Conservation (phyloP, 2,113 vertebrate species). For the Dinomys branickii region DNA sequence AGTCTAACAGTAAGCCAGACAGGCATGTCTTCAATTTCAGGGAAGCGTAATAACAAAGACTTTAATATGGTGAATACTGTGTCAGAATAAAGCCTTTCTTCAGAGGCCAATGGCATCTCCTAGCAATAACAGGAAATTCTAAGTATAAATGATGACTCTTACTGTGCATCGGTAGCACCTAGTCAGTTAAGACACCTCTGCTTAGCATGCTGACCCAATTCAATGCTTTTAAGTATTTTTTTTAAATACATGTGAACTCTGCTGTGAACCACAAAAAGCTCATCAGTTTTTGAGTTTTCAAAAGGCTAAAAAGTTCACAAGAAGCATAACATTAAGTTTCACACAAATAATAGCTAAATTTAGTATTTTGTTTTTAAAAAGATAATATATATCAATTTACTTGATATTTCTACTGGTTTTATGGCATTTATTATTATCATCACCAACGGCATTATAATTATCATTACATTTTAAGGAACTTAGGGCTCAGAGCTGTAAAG, state of each 20-base stretch:
- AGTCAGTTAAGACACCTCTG: not conserved
- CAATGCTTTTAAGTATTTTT: not conserved
- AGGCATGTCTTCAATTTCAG: not conserved
- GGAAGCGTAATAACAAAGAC: not conserved
- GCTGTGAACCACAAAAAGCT: conserved; percentile 1
- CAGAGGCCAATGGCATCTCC: not conserved
- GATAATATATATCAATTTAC: not conserved
- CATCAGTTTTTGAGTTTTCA: conserved; percentile 6
- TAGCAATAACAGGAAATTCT: not conserved
- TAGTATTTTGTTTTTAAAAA: not conserved
- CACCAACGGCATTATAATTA: conserved; percentile 5
- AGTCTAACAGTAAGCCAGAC: not conserved
- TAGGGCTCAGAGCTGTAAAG: conserved; percentile 9
- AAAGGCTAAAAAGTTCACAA: not conserved
- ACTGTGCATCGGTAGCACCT: not conserved
- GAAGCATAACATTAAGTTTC: not conserved
- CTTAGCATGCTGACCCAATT: not conserved
- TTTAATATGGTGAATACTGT: not conserved
- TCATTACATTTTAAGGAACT: not conserved
- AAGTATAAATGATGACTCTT: not conserved
- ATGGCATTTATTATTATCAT: not conserved
- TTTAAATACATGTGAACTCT: not conserved
- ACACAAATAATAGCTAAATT: not conserved
- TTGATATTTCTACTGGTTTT: not conserved
- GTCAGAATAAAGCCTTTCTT: conserved; percentile 6